phyloP scores from a whole-genome alignment of 2,888 invertebrate species.

The Ethmia dodecea region DNA sequence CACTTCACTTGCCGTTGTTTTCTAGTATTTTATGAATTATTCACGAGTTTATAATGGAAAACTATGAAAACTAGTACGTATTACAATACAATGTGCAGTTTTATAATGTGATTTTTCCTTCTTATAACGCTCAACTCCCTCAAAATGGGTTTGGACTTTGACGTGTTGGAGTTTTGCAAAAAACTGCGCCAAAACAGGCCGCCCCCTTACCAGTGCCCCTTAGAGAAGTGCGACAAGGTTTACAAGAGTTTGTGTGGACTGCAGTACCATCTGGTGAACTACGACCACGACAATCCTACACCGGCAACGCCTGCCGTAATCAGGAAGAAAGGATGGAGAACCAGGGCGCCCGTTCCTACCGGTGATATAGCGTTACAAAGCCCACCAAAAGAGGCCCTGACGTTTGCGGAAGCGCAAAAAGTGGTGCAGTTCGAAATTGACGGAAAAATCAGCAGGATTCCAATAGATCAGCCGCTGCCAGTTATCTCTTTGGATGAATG shows the following conservation, averaged over 20 bases:
- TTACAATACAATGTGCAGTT: too few relatives aligned
- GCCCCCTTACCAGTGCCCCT: conserved; percentile 92
- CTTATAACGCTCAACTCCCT: too few relatives aligned
- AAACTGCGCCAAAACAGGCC: conserved; percentile 87
- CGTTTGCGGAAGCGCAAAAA: conserved; percentile 90
- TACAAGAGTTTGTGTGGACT: conserved; percentile 92
- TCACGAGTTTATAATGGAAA: too few relatives aligned
- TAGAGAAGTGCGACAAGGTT: conserved; percentile 89
- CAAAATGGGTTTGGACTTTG: conserved; percentile 88
- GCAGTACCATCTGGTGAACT: conserved; percentile 90
- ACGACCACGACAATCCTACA: conserved; percentile 88
- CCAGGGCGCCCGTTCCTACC: conserved; percentile 77
- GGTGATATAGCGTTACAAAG: conserved; percentile 72
- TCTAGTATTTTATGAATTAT: too few relatives aligned
- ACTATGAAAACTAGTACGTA: too few relatives aligned
- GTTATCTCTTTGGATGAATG: conserved; percentile 84
- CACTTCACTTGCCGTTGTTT: too few relatives aligned
- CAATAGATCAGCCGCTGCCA: conserved; percentile 81
- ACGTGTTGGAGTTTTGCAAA: conserved; percentile 90
- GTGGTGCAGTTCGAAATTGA: conserved; percentile 93
- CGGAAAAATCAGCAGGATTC: conserved; percentile 83
- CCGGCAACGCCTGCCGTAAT: conserved; percentile 79
- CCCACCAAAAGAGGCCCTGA: conserved; percentile 82
- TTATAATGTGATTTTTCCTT: too few relatives aligned
- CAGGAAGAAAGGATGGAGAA: conserved; percentile 79